Evolutionary conservation across 2,113 vertebrate genomes (phyloP), one percentile per base, ranked within the genome.

Genomic region (Xiphophorus hellerii): DNA sequence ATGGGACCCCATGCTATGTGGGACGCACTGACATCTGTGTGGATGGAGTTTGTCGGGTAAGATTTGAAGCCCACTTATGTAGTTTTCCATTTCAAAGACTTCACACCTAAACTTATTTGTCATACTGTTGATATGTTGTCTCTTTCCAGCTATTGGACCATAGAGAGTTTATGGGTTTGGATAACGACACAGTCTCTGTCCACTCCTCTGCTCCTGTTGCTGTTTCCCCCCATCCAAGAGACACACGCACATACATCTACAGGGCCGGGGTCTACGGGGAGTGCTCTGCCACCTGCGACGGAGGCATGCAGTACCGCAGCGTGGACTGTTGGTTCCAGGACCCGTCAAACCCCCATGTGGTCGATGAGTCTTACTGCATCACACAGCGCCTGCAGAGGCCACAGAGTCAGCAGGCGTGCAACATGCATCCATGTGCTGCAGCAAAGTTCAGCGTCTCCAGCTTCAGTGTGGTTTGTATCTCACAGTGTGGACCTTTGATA

Each of bases 1-100:
- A 99, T 5, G 97, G 97, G 60, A 99, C 97, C 0, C 93, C 88
- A 0, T 99, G 97, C 65, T 95, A 97, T 20, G 95, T 95, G 51
- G 96, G 96, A 69, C 95, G 85, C 31, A 80, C 22, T 15, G 95
- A 97, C 1, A 87, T 98, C 82, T 99, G 97, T 77, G 95, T 99
- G 74, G 95, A 96, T 0, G 97, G 97, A 8, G 30, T 89, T 78
- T 99, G 97, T 90, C 94, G 93, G 93, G 97, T 98, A 82, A 69
- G 74, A 29, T 17, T 62, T 31, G 37, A 22, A 39, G 29, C 58
- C 39, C 13, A 58, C 25, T n/a, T n/a, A n/a, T 9, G 8, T 58
- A 58, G 25, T n/a, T 58, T 58, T 58, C 25, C 51, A 58, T n/a
- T 25, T 58, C 25, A 17, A 9, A n/a, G 51, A 58, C 22, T 58